Evolutionary conservation across 2,888 invertebrate species (phyloP).

Genomic region (Phoenoteleia sp.): DNA sequence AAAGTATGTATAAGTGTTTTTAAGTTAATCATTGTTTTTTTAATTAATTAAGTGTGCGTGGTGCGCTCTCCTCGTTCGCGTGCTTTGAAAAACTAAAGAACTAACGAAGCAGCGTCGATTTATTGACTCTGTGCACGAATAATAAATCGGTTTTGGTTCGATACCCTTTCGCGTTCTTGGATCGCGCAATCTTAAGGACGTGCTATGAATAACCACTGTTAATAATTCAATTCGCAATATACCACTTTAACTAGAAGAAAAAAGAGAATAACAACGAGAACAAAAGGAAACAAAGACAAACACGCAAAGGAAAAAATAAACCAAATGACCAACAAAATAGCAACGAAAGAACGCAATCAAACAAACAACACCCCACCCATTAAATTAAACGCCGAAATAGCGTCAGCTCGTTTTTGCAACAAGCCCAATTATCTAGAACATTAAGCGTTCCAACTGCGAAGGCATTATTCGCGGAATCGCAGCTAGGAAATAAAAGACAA

Average conservation of each 20-base stretch:
- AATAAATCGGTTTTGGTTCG: constrained; percentile 60
- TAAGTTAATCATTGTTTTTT: constrained; percentile 43
- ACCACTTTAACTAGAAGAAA: not conserved
- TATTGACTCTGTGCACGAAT: constrained; percentile 58
- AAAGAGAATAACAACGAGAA: not conserved
- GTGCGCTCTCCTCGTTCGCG: constrained; percentile 42
- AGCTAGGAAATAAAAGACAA: constrained; percentile 36
- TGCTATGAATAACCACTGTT: constrained; percentile 38
- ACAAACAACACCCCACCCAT: constrained; percentile 8
- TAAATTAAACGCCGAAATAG: constrained; percentile 36
- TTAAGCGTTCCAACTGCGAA: constrained; percentile 23
- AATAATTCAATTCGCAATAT: constrained; percentile 1
- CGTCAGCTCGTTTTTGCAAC: constrained; percentile 25
- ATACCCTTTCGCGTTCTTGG: constrained; percentile 47
- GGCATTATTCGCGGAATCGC: constrained; percentile 41
- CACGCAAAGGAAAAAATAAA: not conserved
- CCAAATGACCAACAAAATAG: not conserved
- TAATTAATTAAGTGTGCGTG: constrained; percentile 54
- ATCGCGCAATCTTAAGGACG: constrained; percentile 19
- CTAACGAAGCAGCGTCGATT: constrained; percentile 59
- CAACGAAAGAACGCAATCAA: not conserved
- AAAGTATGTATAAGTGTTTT: constrained; percentile 31
- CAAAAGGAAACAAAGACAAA: not conserved
- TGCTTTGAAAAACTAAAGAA: constrained; percentile 52
- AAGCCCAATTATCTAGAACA: constrained; percentile 11